phyloP scores from a whole-genome alignment of 2,888 invertebrate genomes.

The Cantharis rufa region DNA sequence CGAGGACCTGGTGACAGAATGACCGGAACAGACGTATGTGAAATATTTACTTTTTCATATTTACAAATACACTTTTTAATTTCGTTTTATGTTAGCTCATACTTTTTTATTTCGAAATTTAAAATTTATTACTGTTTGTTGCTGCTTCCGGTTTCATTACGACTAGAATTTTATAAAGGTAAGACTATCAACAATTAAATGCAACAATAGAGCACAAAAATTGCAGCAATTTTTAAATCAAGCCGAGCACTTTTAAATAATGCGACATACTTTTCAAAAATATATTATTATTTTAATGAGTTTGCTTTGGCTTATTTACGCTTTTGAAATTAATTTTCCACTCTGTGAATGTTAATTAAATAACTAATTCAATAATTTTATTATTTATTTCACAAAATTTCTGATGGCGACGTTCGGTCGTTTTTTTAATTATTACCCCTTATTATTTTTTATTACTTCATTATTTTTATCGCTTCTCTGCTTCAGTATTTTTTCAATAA shows the following conservation, averaged over 20 bases:
- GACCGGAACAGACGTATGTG: conserved; percentile 52
- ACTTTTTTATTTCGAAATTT: neutral
- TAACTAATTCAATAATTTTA: neutral
- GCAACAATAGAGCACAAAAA: neutral
- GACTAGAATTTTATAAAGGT: conserved; percentile 2
- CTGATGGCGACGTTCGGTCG: neutral
- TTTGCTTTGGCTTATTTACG: neutral
- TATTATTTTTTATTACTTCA: neutral
- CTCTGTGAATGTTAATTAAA: neutral
- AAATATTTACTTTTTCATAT: conserved; percentile 3
- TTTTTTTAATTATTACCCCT: neutral
- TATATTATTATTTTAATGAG: neutral
- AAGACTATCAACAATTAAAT: neutral
- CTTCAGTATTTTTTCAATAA: neutral
- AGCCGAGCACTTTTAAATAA: neutral
- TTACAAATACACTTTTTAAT: neutral
- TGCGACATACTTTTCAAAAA: neutral
- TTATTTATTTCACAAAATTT: neutral
- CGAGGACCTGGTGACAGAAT: conserved; percentile 72
- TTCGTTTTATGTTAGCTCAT: neutral
- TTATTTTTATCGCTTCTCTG: neutral
- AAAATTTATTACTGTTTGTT: conserved; percentile 2
- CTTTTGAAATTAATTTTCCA: neutral
- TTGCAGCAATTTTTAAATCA: neutral
- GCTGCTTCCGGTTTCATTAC: conserved; percentile 1